These are phyloP conservation scores for Phyllostomus hastatus DNA, from an alignment of 2,113 vertebrate species.

Conservation along the genomic window DNA sequence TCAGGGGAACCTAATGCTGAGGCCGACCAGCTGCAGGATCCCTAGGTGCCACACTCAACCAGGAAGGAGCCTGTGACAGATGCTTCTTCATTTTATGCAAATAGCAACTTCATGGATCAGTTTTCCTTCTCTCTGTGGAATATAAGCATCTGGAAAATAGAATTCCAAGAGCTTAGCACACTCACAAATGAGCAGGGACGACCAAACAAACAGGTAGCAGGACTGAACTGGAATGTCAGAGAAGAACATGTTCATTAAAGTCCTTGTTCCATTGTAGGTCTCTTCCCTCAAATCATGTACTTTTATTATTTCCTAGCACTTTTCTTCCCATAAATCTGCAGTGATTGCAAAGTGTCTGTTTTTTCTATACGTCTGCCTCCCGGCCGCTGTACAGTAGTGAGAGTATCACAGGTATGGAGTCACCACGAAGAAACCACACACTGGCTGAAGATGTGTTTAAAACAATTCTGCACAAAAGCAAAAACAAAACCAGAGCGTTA, in stretches of 20 bases:
- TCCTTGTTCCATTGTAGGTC: background rate
- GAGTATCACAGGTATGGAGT: background rate
- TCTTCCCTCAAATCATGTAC: background rate
- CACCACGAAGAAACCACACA: conserved; percentile 20
- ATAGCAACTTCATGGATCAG: conserved; percentile 80
- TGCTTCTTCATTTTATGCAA: conserved; percentile 81
- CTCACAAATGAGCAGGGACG: background rate
- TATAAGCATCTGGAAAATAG: conserved; percentile 79
- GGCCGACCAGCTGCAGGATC: conserved; percentile 53
- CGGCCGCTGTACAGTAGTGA: background rate
- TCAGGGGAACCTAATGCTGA: conserved; percentile 34
- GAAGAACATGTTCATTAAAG: background rate
- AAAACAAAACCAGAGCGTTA: conserved; percentile 49
- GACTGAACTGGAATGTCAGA: background rate
- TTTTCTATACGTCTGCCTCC: background rate
- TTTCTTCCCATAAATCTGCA: background rate
- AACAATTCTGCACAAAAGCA: conserved; percentile 59
- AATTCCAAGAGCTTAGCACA: conserved; percentile 64
- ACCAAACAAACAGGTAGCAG: conserved; percentile 51
- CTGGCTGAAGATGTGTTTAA: conserved; percentile 46
- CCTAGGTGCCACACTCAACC: conserved; percentile 63
- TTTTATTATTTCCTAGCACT: background rate
- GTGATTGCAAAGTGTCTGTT: background rate
- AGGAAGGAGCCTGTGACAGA: conserved; percentile 74
- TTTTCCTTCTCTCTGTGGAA: conserved; percentile 76